Base-by-base conservation (phyloP, 2,113 vertebrate genomes). In the Fregata magnificens region DNA sequence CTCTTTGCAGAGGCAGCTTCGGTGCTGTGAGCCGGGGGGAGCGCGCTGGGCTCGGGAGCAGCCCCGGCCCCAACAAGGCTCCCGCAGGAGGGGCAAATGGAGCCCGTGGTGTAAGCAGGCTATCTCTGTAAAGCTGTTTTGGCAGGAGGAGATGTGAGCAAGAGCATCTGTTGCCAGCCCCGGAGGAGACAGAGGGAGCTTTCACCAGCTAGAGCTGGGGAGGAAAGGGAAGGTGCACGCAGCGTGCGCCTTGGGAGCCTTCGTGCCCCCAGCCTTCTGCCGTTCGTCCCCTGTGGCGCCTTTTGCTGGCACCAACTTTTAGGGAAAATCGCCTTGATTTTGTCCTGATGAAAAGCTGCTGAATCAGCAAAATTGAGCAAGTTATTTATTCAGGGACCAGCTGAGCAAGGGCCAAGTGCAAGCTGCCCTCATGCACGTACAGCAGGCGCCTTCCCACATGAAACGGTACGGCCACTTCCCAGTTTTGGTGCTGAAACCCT, bases 251-350 rank as follows among this genome's bases (percentile, higher is more conserved):
- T 53, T 53, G 34, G 67, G 45, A 86, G 42, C 21, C 24, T 74
- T 15, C 0, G 0, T 53, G 42, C 26, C n/a, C 52, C 26, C 7
- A 2, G 50, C 47, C 47, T 86, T 59, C 42, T 91, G 69, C 52
- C 4, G 1, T 29, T 71, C 24, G 9, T 14, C 31, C 38, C 40
- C 31, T 0, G 0, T 17, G 44, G 4, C 47, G 22, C 15, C 15
- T 55, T 86, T 84, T 42, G 31, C 45, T 86, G 67, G 58, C 63
- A 93, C 9, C 52, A 67, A 14, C 38, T 32, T 78, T 79, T 42
- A 53, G 56, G 45, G 44, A 90, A 61, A 84, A 67, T 40, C 2
- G 3, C 24, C 25, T 26, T 25, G 40, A 56, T 79, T 89, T 69
- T 69, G 25, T 44, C 70, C 70, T 65, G 36, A 36, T 26, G 40